Conservation (phyloP, 1,140 invertebrate species). For the Zeugodacus cucurbitae region DNA sequence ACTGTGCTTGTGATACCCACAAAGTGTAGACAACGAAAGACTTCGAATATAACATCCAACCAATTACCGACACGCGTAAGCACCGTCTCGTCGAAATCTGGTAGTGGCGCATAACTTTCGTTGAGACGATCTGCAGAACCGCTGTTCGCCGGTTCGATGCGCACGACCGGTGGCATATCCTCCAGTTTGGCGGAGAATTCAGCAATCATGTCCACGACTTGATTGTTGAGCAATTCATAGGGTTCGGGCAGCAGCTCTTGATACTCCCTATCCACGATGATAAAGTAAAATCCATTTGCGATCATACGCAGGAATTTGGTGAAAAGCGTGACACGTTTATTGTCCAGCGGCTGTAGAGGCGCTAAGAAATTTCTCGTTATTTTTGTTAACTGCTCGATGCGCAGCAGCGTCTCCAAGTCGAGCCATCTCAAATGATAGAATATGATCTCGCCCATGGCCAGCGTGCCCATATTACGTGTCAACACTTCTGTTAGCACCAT, state of each 20-base stretch:
- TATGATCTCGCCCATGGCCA: background rate
- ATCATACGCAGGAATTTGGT: constrained; percentile 13
- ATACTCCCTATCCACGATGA: background rate
- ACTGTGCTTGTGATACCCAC: background rate
- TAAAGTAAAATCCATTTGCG: background rate
- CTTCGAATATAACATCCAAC: background rate
- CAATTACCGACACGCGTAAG: constrained; percentile 15
- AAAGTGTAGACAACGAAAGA: constrained; percentile 8
- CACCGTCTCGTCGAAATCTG: constrained; percentile 35
- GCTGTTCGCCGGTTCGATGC: background rate
- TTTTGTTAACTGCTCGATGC: constrained; percentile 31
- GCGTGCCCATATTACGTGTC: background rate
- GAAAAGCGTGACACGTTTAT: background rate
- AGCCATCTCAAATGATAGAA: background rate
- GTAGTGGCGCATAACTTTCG: constrained; percentile 4
- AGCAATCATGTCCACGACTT: constrained; percentile 29
- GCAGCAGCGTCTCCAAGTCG: background rate
- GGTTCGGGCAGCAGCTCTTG: background rate
- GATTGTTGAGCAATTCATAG: background rate
- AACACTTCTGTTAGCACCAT: constrained; percentile 28
- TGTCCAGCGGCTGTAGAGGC: constrained; percentile 6
- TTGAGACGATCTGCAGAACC: background rate
- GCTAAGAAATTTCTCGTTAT: background rate
- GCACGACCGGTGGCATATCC: background rate
- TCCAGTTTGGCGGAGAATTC: background rate